Evolutionary conservation across 2,113 vertebrate species (phyloP), one percentile per base, ranked within the genome.

Genomic region (Hippocampus mohnikei): DNA sequence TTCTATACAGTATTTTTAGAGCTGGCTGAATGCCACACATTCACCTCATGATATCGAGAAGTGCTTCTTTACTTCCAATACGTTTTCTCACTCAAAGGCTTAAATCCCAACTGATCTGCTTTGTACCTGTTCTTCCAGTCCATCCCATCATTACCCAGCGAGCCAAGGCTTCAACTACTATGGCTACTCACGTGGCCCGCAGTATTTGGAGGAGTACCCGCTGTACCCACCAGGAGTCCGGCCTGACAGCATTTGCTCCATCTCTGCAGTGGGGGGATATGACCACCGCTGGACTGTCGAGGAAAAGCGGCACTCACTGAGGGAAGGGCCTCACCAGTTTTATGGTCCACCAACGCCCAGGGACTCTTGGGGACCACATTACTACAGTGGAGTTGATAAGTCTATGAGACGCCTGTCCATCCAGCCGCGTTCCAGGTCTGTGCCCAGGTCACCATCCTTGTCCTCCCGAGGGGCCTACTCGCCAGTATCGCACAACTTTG

Each of bases 161-260:
- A 91, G 92, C 79, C 93, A 90, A 21, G 93, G 93, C 3, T 83
- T 91, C 10, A 95, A 97, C 21, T 96, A 92, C 74, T 96, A 94
- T 2, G 78, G 91, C 67, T 95, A 94, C 75, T 88, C 83, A 7
- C 65, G 76, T 29, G 89, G 93, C 0, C 87, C 95, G 4, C 95
- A 93, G 48, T 96, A 92, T 78, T 80, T 94, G 0, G 95, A 97
- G 1, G 94, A 98, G 42, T 96, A 94, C 83, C 93, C 95, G 67
- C 90, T 95, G 78, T 96, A 96, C 81, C 93, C 93, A 0, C 88
- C 93, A 0, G 94, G 94, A 0, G 90, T 95, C 56, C 93, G 95
- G 12, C 97, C 97, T 0, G 96, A 98, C 75, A 98, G 96, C 88
- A 95, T 98, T 88, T 98, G 95, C 83, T 97, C 97, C 2, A 92